Evolutionary conservation across 2,888 invertebrate genomes (phyloP), one percentile per base, ranked within the genome.

Genomic region (Blomia tropicalis): DNA sequence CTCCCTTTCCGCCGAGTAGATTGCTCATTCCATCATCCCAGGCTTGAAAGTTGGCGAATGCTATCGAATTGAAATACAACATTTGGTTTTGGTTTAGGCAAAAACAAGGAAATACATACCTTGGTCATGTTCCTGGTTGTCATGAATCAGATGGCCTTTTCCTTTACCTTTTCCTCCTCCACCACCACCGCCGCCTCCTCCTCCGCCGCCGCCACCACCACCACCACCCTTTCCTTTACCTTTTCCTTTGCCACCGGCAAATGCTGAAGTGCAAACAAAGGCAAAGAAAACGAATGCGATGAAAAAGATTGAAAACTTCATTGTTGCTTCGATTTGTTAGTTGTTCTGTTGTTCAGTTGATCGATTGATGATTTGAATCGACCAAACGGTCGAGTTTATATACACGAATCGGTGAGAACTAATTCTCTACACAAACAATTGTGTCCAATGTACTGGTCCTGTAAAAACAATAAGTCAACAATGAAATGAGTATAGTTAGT

Each of bases 271-370:
- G 31, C 56, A 56, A 17, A 56, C 29, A 19, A 29, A n/a, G 17
- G 31, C 56, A 17, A 56, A 22, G 2, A 56, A 31, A 19, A 56
- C 32, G 29, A 56, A 56, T 29, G 25, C 51, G 14, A n/a, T 23
- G 31, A 56, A 56, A 29, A 56, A 56, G 56, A 56, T 14, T 30
- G 29, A 29, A 19, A 56, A n/a, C 29, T 56, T 56, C 56, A 56
- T 56, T 31, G 4, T 56, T 29, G 7, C 14, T 56, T 23, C 19
- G 17, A 14, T 19, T 11, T 11, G 44, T n/a, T 7, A 17, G 36
- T 36, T 36, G 36, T 11, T 11, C n/a, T n/a, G n/a, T n/a, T n/a
- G n/a, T 41, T 2, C 19, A 3, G 14, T 41, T 19, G 41, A 41
- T n/a, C 19, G 41, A 3, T 41, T 41, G 41, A n/a, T 41, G 41